Conservation (phyloP, 1,140 invertebrate genomes). For the Venturia canescens region DNA sequence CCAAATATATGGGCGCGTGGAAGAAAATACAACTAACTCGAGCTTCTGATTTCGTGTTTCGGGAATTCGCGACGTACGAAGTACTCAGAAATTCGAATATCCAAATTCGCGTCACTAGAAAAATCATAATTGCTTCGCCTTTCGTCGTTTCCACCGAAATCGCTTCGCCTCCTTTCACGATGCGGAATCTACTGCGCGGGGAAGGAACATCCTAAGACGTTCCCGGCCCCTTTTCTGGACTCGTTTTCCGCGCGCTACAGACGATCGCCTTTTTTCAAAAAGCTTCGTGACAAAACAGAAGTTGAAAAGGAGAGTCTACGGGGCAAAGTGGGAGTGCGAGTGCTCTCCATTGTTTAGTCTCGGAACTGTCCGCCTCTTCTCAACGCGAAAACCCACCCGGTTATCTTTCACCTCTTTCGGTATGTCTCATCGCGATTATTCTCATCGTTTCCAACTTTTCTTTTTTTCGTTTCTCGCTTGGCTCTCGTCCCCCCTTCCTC, state of each 20-base stretch:
- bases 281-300: conserved; percentile 15
- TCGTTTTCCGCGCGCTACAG: too few relatives aligned
- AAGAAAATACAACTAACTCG: not conserved
- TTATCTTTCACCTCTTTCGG: conserved; percentile 40
- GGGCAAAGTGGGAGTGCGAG: conserved; percentile 61
- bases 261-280: not conserved
- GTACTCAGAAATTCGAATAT: not conserved
- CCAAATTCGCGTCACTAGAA: too few relatives aligned
- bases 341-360: conserved; percentile 65
- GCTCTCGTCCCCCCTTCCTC: conserved; percentile 46
- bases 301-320: not conserved
- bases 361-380: conserved; percentile 39
- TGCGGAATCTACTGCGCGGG: too few relatives aligned
- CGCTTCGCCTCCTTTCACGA: too few relatives aligned
- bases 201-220: too few relatives aligned
- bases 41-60: not conserved
- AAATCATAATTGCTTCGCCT: too few relatives aligned
- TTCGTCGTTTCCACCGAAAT: too few relatives aligned
- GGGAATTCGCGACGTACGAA: conserved; percentile 29
- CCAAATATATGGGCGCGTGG: not conserved
- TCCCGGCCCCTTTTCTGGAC: too few relatives aligned
- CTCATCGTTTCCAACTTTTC: not conserved
- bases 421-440: conserved; percentile 42
- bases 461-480: not conserved
- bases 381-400: conserved; percentile 30